phyloP scores from a whole-genome alignment of 2,797 vertebrate species.

The Chlorospingus semifuscus region DNA sequence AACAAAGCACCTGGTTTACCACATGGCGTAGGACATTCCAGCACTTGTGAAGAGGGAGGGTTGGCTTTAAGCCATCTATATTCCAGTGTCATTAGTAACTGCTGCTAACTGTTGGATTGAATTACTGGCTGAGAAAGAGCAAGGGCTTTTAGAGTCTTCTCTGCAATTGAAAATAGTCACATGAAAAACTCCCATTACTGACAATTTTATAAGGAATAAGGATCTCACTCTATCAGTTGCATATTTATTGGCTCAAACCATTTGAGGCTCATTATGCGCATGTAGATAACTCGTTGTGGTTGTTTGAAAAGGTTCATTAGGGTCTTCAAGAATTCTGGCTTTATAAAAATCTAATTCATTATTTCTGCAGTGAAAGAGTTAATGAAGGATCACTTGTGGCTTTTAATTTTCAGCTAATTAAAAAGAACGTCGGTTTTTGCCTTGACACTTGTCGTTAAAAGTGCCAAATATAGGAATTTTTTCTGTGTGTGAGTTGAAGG shows the following conservation, averaged over 20 bases:
- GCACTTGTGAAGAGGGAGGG: neutral
- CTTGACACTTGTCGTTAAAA: slow-evolving; percentile 61
- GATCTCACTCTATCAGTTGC: slow-evolving; percentile 66
- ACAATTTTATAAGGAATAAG: slow-evolving; percentile 69
- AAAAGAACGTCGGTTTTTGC: slow-evolving; percentile 71
- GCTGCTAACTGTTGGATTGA: slow-evolving; percentile 47
- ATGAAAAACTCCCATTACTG: slow-evolving; percentile 65
- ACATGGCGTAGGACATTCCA: slow-evolving; percentile 61
- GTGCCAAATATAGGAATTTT: slow-evolving; percentile 63
- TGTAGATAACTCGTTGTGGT: slow-evolving; percentile 48
- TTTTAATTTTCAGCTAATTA: slow-evolving; percentile 78
- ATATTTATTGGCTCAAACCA: slow-evolving; percentile 62
- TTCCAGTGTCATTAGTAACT: slow-evolving; percentile 43
- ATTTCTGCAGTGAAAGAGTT: slow-evolving; percentile 74
- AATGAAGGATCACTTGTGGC: slow-evolving; percentile 69
- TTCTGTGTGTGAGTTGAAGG: slow-evolving; percentile 71
- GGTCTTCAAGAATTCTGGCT: slow-evolving; percentile 66
- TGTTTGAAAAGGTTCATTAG: slow-evolving; percentile 69
- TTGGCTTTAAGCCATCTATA: slow-evolving; percentile 52
- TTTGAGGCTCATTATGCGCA: slow-evolving; percentile 61
- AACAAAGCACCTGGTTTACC: slow-evolving; percentile 64
- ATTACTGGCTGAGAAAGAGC: slow-evolving; percentile 61
- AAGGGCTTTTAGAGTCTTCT: slow-evolving; percentile 47
- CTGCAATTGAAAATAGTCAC: slow-evolving; percentile 57
- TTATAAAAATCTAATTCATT: slow-evolving; percentile 73